Conservation (phyloP, 2,888 invertebrate species). For the Perithous albicinctus region DNA sequence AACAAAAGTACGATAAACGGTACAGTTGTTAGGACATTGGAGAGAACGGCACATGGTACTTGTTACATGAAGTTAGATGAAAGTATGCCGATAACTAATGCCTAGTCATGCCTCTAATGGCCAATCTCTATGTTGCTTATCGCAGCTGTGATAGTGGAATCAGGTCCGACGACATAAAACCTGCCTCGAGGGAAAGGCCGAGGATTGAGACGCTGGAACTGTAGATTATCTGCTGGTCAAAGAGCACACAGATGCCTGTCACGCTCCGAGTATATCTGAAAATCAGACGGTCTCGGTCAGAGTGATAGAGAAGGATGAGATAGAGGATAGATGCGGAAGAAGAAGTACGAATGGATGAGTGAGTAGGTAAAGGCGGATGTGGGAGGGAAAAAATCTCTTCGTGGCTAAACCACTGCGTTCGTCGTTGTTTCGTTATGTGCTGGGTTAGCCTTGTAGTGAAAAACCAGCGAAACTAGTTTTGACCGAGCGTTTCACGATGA, state of each 20-base stretch:
- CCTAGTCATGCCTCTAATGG: neutral
- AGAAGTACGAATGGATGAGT: conserved; percentile 10
- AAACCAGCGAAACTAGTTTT: conserved; percentile 55
- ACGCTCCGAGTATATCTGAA: conserved; percentile 44
- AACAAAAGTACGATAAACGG: conserved; percentile 1
- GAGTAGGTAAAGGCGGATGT: conserved; percentile 19
- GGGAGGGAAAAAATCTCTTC: conserved; percentile 43
- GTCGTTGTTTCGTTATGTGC: conserved; percentile 13
- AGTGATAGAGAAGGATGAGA: neutral
- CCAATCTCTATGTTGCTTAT: conserved; percentile 16
- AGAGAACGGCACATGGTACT: neutral
- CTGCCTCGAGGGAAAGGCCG: conserved; percentile 5
- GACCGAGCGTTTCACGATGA: conserved; percentile 59
- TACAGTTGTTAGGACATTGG: neutral
- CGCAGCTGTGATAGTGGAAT: neutral
- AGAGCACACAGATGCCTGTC: conserved; percentile 28
- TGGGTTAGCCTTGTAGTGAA: conserved; percentile 36
- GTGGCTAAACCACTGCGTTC: neutral
- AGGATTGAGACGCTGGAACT: conserved; percentile 4
- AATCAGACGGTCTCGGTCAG: conserved; percentile 42
- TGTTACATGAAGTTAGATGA: neutral
- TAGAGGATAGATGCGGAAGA: conserved; percentile 7
- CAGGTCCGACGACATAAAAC: neutral
- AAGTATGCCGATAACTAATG: conserved; percentile 3
- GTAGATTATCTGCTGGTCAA: neutral